These are phyloP conservation scores for Gortyna flavago DNA, from an alignment of 2,888 invertebrate species.

Conservation along the genomic window DNA sequence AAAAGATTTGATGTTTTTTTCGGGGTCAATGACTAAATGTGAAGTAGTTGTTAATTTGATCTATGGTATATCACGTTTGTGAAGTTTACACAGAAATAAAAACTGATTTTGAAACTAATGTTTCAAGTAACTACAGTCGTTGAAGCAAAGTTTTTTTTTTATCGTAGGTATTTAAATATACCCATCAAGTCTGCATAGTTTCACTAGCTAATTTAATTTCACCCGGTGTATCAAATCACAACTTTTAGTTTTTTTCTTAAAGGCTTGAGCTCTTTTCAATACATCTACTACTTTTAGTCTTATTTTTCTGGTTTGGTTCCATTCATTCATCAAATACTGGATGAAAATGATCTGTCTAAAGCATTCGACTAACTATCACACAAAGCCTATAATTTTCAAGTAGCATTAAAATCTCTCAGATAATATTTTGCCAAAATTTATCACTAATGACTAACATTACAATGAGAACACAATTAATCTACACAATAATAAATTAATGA, in stretches of 20 bases:
- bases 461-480: constrained; percentile 51
- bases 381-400: constrained; percentile 1
- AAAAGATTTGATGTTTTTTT: no score
- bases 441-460: constrained; percentile 51
- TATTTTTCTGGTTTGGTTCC: not conserved
- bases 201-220: no score
- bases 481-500: constrained; percentile 58
- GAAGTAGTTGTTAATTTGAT: no score
- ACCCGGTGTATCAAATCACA: constrained; percentile 21
- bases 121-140: no score
- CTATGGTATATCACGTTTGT: no score
- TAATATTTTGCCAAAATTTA: constrained; percentile 60
- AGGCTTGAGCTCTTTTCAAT: constrained; percentile 9
- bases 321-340: not conserved
- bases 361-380: constrained; percentile 10
- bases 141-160: no score
- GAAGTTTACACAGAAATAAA: no score
- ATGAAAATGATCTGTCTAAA: constrained; percentile 1
- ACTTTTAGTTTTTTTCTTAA: constrained; percentile 9
- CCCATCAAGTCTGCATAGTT: no score
- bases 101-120: no score
- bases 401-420: constrained; percentile 27
- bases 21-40: no score
- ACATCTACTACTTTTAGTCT: not conserved
- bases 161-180: no score